Evolutionary conservation across 2,797 vertebrate species (phyloP).

Genomic region (Hipposideros larvatus): DNA sequence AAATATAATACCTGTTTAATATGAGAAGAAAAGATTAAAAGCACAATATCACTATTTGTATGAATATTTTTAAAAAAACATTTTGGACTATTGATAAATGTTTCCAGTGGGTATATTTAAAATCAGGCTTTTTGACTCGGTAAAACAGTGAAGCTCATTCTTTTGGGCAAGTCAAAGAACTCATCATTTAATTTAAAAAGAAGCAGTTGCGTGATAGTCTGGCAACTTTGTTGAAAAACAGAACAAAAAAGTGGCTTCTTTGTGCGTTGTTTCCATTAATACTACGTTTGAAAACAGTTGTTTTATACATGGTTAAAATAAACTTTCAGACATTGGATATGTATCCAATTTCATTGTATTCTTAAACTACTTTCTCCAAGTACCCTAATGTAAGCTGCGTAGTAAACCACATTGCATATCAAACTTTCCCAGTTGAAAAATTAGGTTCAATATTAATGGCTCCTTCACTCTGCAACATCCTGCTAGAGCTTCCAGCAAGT

Average conservation of each 20-base stretch:
- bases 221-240: background rate
- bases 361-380: constrained; percentile 30
- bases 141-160: background rate
- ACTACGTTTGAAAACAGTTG: background rate
- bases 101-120: constrained; percentile 29
- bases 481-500: constrained; percentile 58
- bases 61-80: background rate
- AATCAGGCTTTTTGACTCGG: background rate
- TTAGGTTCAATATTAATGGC: constrained; percentile 30
- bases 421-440: constrained; percentile 53
- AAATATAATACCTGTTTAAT: background rate
- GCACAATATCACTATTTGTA: background rate
- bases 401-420: background rate
- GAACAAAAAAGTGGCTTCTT: background rate
- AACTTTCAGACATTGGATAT: background rate
- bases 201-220: background rate
- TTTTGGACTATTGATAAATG: background rate
- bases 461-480: constrained; percentile 33
- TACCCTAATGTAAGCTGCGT: background rate
- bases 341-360: background rate
- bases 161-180: background rate
- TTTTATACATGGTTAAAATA: background rate
- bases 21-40: constrained; percentile 30
- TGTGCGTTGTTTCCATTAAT: background rate
- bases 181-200: constrained; percentile 3